Base-by-base conservation (phyloP, 2,797 vertebrate species). In the Nannoperca obscura region DNA sequence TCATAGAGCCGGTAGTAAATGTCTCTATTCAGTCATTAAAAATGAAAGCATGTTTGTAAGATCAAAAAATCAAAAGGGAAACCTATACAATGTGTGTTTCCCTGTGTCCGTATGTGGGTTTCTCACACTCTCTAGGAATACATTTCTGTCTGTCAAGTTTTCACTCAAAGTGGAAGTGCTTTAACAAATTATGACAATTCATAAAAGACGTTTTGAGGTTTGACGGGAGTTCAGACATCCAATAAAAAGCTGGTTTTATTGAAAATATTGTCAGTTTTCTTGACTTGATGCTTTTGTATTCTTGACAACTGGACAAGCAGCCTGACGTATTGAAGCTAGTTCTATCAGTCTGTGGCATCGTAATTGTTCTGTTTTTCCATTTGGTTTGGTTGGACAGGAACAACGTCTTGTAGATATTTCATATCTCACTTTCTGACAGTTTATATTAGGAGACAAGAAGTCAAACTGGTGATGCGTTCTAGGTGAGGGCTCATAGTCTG, bases 301-400 rank as follows among this genome's bases (percentile, higher is more conserved):
- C 38, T 11, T 44, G 57, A 57, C 58, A 46, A 20, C 9, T 15
- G 13, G 15, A 62, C 38, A 60, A 50, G 34, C 32, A 34, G 4
- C 34, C n/a, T 15, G 10, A 42, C 7, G 9, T 40, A 52, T 38
- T 2, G 30, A 78, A 20, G 36, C 19, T 20, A 49, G 50, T 63
- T 53, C 22, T 34, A 71, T 81, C 55, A 30, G 52, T 32, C 38
- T 69, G 58, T 32, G 14, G 40, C n/a, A 46, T 32, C 2, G 1
- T 63, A 55, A 80, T 58, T 57, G 34, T 44, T 27, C 2, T 70
- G 55, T 32, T 62, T 66, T 47, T 71, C 65, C 32, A 69, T 73
- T 70, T 74, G 38, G 34, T 55, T 69, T 55, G 20, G 38, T 30
- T 61, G 22, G 50, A 62, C 15, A n/a, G 22, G 27, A 65, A 74